Evolutionary conservation across 2,888 invertebrate species (phyloP), one percentile per base, ranked within the genome.

Genomic region (Argyresthia albistria): DNA sequence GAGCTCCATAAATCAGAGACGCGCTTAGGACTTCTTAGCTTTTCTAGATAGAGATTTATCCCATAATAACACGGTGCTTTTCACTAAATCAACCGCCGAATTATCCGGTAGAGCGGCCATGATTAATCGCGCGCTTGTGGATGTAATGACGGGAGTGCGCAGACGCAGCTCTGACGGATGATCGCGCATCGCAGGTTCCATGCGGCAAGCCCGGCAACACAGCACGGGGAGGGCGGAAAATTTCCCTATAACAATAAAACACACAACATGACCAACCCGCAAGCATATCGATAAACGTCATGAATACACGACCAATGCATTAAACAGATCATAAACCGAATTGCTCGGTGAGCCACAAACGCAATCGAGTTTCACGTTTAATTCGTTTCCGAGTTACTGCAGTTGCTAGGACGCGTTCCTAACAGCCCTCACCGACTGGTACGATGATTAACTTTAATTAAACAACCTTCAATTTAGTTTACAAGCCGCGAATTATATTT

Each of bases 11-110:
- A 87, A 86, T 86, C 86, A 81, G 73, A 55, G 67, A 69, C 70
- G 78, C 76, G 80, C 82, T 87, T 86, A 87, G 84, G 81, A 80
- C 84, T 84, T 80, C 84, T 87, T 84, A 86, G 84, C 84, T 83
- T 86, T 87, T 84, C 87, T 86, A 87, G 86, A 87, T 86, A 87
- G 79, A 87, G 87, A 87, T 87, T 87, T 87, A 87, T 86, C 83
- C 83, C 73, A 70, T 87, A 87, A 87, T 87, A 86, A 84, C 84
- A 86, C 67, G 83, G 83, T 86, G 80, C 75, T 81, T 86, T 86
- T 84, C 83, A 83, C 78, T 86, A 84, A 84, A 87, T 87, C 87
- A 84, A 81, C 77, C 75, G 75, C 87, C 86, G 86, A 86, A 87
- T 86, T 86, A 87, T 87, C 86, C 87, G 75, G 87, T 87, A 87